Percentiles rank a stretch among this genome's conserved stretches.
phyloP scores from a whole-genome alignment of 2,888 invertebrate genomes.

The Lasioglossum pauxillum region DNA sequence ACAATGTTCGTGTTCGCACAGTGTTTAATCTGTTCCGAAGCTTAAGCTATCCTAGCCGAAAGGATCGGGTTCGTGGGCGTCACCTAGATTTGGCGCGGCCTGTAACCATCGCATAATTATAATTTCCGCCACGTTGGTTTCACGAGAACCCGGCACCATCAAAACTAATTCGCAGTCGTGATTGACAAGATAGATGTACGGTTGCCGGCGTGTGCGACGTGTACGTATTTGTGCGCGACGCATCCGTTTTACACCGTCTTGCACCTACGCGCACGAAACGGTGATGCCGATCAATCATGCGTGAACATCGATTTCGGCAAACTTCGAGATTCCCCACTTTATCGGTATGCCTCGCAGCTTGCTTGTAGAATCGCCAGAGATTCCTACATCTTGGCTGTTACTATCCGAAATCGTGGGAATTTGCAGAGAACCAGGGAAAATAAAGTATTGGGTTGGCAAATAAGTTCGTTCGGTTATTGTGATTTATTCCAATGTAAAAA shows the following conservation, averaged over 20 bases:
- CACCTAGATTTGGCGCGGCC: slow-evolving; percentile 14
- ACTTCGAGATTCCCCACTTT: slow-evolving; percentile 47
- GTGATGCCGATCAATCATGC: slow-evolving; percentile 56
- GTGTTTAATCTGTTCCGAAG: neutral
- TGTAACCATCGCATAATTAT: slow-evolving; percentile 24
- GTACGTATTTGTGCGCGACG: slow-evolving; percentile 22
- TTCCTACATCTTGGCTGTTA: neutral
- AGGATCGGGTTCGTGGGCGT: neutral
- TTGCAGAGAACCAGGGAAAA: neutral
- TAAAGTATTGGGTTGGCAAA: too few species aligned
- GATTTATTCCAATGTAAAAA: too few species aligned
- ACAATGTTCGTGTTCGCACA: neutral
- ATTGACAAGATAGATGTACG: slow-evolving; percentile 46
- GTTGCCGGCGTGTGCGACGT: slow-evolving; percentile 25
- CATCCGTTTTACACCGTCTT: slow-evolving; percentile 49
- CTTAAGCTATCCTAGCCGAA: neutral
- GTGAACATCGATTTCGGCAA: slow-evolving; percentile 52
- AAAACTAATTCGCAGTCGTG: slow-evolving; percentile 61
- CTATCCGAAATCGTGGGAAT: neutral
- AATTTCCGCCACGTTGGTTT: slow-evolving; percentile 45
- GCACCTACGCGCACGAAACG: slow-evolving; percentile 34
- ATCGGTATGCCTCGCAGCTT: neutral
- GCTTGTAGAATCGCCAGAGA: neutral
- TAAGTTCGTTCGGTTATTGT: too few species aligned
- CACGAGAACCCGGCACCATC: slow-evolving; percentile 41